Conservation (phyloP, 2,113 vertebrate genomes). For the Morphnarchus princeps region DNA sequence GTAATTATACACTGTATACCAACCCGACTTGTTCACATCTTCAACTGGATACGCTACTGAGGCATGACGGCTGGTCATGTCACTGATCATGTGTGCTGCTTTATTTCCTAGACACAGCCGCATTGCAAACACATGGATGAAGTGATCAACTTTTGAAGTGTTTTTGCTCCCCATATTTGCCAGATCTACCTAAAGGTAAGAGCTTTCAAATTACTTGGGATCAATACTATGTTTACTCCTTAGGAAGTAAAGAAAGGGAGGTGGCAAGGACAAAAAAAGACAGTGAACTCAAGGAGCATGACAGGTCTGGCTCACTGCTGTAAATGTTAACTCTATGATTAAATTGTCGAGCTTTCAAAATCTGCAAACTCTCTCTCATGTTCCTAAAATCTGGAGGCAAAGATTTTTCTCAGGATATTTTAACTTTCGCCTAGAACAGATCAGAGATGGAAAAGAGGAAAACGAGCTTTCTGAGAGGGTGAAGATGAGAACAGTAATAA, state of each 20-base stretch:
- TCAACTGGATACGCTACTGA: neutral
- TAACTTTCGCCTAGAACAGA: neutral
- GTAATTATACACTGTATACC: slow-evolving; percentile 20
- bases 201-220: neutral
- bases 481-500: neutral
- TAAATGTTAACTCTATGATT: neutral
- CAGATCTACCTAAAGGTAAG: slow-evolving; percentile 34
- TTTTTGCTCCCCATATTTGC: neutral
- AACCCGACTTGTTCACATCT: neutral
- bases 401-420: neutral
- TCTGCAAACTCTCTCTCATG: neutral
- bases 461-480: neutral
- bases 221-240: neutral
- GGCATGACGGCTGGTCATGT: neutral
- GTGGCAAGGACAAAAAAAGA: neutral
- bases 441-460: neutral
- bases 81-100: neutral
- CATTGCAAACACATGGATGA: neutral
- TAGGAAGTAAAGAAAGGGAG: neutral
- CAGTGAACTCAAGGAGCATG: fast-evolving
- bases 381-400: neutral
- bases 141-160: neutral
- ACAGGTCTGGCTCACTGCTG: neutral
- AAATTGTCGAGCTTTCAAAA: neutral
- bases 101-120: neutral